phyloP scores from a whole-genome alignment of 2,888 invertebrate species.

The Apoda limacodes region DNA sequence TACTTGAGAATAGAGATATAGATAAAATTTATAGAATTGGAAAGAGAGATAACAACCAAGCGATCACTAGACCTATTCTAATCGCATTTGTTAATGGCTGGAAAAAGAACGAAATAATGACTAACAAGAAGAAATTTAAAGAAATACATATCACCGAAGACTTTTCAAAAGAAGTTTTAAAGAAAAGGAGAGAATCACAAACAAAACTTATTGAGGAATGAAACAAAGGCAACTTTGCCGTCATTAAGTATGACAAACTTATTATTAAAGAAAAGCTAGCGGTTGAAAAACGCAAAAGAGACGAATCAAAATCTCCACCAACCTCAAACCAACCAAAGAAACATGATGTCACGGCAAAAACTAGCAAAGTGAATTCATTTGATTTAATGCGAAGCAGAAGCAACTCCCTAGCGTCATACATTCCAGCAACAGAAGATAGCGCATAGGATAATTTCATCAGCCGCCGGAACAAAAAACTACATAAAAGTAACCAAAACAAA shows the following conservation, averaged over 20 bases:
- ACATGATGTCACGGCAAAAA: conserved; percentile 1
- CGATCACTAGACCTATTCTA: conserved; percentile 17
- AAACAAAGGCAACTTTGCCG: too few relatives aligned
- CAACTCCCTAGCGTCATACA: conserved; percentile 3
- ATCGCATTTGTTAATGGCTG: conserved; percentile 13
- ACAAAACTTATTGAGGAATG: conserved; percentile 18
- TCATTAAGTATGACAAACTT: too few relatives aligned
- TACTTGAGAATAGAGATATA: too few relatives aligned
- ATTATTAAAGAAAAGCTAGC: conserved; percentile 16
- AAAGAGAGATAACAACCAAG: conserved; percentile 11
- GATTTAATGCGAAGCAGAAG: conserved; percentile 6
- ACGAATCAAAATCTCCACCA: conserved; percentile 15
- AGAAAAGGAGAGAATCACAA: conserved; percentile 19
- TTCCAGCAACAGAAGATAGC: conserved; percentile 4
- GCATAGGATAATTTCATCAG: too few relatives aligned
- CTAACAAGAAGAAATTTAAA: conserved; percentile 19
- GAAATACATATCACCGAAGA: conserved; percentile 19
- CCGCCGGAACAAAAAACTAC: too few relatives aligned
- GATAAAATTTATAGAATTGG: conserved; percentile 20
- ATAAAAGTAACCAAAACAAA: too few relatives aligned
- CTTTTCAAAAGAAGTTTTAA: conserved; percentile 21
- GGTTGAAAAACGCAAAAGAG: too few relatives aligned
- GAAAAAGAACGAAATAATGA: conserved; percentile 21
- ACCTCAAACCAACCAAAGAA: conserved; percentile 8
- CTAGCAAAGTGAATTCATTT: conserved; percentile 1